A percentile compares a stretch with the other conserved stretches of the same genome.
Conservation (phyloP, 2,113 vertebrate genomes). For the western clawed frog (Xenopus tropicalis) region DNA sequence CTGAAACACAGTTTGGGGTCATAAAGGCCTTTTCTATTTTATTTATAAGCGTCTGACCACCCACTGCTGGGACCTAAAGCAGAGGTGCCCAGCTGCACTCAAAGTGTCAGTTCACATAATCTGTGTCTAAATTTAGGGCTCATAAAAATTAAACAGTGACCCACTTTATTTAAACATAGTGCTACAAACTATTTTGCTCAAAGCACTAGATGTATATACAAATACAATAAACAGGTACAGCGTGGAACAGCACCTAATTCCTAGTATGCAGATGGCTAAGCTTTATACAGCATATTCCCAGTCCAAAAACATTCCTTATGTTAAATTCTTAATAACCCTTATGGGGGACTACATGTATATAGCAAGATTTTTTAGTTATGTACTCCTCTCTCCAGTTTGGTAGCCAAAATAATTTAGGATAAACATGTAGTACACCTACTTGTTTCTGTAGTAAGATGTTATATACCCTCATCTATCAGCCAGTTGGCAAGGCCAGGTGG, state of each 20-base stretch:
- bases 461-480: too few relatives aligned
- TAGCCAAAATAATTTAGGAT: too few relatives aligned
- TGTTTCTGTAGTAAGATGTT: too few relatives aligned
- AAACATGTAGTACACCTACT: too few relatives aligned
- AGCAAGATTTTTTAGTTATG: too few relatives aligned
- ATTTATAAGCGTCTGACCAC: constrained; percentile 30
- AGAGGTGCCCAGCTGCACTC: constrained; percentile 36
- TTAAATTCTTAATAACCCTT: too few relatives aligned
- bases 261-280: background rate
- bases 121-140: constrained; percentile 17
- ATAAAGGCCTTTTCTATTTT: constrained; percentile 24
- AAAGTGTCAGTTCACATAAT: constrained; percentile 8
- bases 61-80: constrained; percentile 28
- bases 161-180: background rate
- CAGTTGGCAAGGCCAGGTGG: too few relatives aligned
- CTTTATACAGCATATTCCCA: too few relatives aligned
- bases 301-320: too few relatives aligned
- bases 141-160: background rate
- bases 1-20: constrained; percentile 25
- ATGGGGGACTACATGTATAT: too few relatives aligned
- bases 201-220: background rate
- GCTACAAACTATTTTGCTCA: background rate
- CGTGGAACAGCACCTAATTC: background rate
- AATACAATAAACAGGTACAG: constrained; percentile 11
- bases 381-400: too few relatives aligned